Evolutionary conservation across 2,797 vertebrate species (phyloP), one percentile per base, ranked within the genome.

Genomic region (Bradypus variegatus): DNA sequence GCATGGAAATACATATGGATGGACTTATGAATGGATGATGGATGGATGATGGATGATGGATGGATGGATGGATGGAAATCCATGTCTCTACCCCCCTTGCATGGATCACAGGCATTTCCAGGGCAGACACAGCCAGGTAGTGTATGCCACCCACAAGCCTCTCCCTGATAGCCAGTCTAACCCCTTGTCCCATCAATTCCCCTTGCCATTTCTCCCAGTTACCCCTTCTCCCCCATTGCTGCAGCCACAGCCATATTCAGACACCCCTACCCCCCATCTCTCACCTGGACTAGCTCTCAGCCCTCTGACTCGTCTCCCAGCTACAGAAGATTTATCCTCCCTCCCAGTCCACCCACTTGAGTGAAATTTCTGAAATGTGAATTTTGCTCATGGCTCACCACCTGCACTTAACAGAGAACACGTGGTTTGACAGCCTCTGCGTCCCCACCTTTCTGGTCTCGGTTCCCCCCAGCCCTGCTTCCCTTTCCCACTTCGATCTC

Each of bases 351-450:
- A 15, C 70, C 60, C 36, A 27, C n/a, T 33, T 8, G 0, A 15
- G 11, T 5, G 15, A 31, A 25, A 2, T 84, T 90, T 90, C 80
- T 84, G 80, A 84, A 67, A 58, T 21, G 29, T 5, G 60, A 11
- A 50, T 58, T 58, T 50, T n/a, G 41, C 16, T 31, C 27, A 0
- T 10, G 55, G 48, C 48, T 55, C 23, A 6, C 36, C 29, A 29
- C 23, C 72, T 58, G 38, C 81, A 8, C 50, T 12, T 58, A 21
- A 58, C 55, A 58, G 19, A 58, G 62, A 62, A 21, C 2, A 1
- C 12, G 53, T 14, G 3, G 0, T 53, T 19, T 29, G 2, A 1
- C 9, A 33, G 6, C 27, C 55, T 64, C 19, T 12, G 4, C 18
- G 19, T 55, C n/a, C 25, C 27, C 16, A 9, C 10, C 27, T 9